These are phyloP conservation scores for Smittia aterrima DNA, from an alignment of 2,888 invertebrate species.

Conservation along the genomic window DNA sequence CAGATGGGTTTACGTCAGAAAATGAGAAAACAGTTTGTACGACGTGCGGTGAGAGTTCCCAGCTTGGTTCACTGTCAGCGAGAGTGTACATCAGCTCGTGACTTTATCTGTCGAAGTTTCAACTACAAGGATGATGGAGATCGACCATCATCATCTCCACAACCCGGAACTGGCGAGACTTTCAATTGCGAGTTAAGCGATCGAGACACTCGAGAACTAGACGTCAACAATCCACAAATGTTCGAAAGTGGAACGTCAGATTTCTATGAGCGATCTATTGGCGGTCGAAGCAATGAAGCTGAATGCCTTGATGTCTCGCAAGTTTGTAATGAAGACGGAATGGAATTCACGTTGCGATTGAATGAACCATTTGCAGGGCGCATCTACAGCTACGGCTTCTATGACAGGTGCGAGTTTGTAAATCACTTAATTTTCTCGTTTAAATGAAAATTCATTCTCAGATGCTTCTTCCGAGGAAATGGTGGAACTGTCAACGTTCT, in stretches of 20 bases:
- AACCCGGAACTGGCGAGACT: slow-evolving; percentile 16
- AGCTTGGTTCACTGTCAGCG: slow-evolving; percentile 78
- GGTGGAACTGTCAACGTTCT: slow-evolving; percentile 81
- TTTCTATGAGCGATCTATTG: slow-evolving; percentile 77
- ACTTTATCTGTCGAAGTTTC: slow-evolving; percentile 83
- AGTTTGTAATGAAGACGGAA: slow-evolving; percentile 89
- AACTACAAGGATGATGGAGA: slow-evolving; percentile 59
- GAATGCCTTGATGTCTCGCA: slow-evolving; percentile 89
- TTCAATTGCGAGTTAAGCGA: slow-evolving; percentile 85
- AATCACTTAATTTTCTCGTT: slow-evolving; percentile 35
- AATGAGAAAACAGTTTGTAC: slow-evolving; percentile 74
- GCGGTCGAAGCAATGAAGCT: slow-evolving; percentile 65
- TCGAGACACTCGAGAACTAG: slow-evolving; percentile 77
- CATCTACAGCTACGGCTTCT: slow-evolving; percentile 89
- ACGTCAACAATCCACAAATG: slow-evolving; percentile 78
- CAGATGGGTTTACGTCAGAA: slow-evolving; percentile 76
- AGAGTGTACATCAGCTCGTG: slow-evolving; percentile 77
- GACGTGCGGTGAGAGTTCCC: slow-evolving; percentile 69
- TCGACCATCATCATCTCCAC: slow-evolving; percentile 49
- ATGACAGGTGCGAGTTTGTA: slow-evolving; percentile 60
- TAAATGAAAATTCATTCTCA: slow-evolving; percentile 44
- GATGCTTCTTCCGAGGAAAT: slow-evolving; percentile 87
- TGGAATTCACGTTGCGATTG: slow-evolving; percentile 86
- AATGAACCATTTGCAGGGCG: slow-evolving; percentile 87
- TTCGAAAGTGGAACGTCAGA: slow-evolving; percentile 85